Evolutionary conservation across 2,888 invertebrate species (phyloP).

Genomic region (Amblyjoppa fuscipennis): DNA sequence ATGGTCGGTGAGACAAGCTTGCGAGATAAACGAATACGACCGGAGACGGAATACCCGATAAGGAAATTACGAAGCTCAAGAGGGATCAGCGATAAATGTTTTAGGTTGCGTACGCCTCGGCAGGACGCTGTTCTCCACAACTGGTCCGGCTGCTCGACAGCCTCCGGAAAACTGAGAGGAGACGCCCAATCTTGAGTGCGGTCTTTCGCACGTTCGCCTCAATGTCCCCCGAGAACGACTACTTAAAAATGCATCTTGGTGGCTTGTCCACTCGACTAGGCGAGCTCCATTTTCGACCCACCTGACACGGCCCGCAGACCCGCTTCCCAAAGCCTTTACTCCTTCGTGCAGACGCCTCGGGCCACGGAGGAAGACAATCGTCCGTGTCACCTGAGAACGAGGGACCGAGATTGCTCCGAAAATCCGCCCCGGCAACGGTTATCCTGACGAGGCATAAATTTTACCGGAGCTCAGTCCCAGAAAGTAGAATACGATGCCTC

Average conservation of each 20-base stretch:
- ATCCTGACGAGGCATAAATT: conserved; percentile 15
- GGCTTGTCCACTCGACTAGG: conserved; percentile 20
- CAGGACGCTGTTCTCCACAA: conserved; percentile 6
- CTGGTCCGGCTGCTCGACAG: not conserved
- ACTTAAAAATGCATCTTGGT: conserved; percentile 63
- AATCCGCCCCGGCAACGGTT: conserved; percentile 1
- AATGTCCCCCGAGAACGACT: conserved; percentile 46
- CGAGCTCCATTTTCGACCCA: not conserved
- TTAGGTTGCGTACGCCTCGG: conserved; percentile 43
- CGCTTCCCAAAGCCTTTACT: not conserved
- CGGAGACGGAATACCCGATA: not conserved
- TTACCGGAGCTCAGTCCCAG: not conserved
- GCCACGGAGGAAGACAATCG: conserved; percentile 3
- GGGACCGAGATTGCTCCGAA: conserved; percentile 17
- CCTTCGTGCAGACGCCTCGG: conserved; percentile 1
- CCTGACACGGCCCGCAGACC: not conserved
- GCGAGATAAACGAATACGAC: not conserved
- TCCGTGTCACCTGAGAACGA: conserved; percentile 17
- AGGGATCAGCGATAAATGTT: conserved; percentile 55
- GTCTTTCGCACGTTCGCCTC: conserved; percentile 47
- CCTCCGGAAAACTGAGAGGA: conserved; percentile 15
- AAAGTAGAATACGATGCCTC: conserved; percentile 2
- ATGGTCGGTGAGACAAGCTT: not conserved
- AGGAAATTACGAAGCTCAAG: conserved; percentile 24
- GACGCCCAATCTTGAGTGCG: conserved; percentile 26